Evolutionary conservation across 2,113 vertebrate species (phyloP).

Genomic region (Saimiri boliviensis): DNA sequence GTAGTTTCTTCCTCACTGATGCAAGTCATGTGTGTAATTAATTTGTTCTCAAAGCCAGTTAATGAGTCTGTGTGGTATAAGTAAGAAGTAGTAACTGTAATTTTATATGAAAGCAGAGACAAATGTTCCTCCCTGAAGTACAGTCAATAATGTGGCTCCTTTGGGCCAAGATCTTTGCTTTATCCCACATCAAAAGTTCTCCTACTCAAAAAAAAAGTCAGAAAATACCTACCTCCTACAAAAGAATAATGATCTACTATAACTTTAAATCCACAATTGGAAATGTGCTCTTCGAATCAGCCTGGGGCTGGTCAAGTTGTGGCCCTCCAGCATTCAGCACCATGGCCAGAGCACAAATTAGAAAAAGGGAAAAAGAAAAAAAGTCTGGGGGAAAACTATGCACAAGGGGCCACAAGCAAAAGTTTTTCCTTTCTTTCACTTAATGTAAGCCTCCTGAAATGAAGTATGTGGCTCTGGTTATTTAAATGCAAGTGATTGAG

Average conservation of each 20-base stretch:
- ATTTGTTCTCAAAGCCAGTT: background rate
- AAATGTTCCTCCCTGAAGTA: background rate
- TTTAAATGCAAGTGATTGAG: background rate
- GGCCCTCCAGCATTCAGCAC: constrained; percentile 67
- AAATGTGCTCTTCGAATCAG: background rate
- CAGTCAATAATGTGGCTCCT: background rate
- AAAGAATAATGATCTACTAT: background rate
- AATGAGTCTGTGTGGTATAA: background rate
- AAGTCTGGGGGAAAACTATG: background rate
- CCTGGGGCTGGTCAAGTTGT: background rate
- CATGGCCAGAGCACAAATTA: constrained; percentile 68
- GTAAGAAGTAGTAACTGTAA: background rate
- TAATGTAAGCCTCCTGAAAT: background rate
- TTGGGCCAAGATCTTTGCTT: background rate
- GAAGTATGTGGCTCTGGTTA: background rate
- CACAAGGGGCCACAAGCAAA: background rate
- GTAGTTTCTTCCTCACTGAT: background rate
- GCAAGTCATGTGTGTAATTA: background rate
- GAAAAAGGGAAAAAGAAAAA: background rate
- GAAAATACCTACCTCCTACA: background rate
- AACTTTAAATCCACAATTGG: background rate
- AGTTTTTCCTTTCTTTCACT: background rate
- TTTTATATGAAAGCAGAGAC: background rate
- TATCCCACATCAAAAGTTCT: background rate
- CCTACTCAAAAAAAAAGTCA: background rate